Percentiles rank a stretch among this genome's conserved stretches.
Evolutionary conservation across 2,797 vertebrate species (phyloP).

Genomic region (Tinamus major): DNA sequence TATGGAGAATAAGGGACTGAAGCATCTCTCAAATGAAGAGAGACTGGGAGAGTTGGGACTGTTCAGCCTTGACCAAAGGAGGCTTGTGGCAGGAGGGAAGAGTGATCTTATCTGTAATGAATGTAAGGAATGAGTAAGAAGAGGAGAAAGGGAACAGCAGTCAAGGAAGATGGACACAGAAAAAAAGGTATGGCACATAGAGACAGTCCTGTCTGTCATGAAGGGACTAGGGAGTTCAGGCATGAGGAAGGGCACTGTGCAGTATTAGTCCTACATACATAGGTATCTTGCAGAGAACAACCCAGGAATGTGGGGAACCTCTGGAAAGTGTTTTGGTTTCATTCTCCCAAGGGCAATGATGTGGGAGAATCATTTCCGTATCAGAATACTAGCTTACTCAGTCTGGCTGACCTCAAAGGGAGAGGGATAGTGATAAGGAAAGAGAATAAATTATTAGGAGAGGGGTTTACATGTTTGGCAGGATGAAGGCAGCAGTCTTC

Average conservation of each 20-base stretch:
- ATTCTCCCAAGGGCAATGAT: background rate
- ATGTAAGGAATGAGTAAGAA: background rate
- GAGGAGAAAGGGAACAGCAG: background rate
- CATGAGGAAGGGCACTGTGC: background rate
- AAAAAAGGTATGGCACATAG: background rate
- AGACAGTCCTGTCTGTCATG: background rate
- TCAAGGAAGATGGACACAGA: background rate
- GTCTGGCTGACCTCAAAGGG: constrained; percentile 2
- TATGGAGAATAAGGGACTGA: background rate
- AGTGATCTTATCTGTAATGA: background rate
- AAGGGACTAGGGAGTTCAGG: background rate
- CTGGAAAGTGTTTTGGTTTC: background rate
- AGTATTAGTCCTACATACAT: background rate
- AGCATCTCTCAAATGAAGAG: background rate
- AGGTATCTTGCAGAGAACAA: rapidly evolving
- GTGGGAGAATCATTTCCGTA: background rate
- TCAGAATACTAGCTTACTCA: background rate
- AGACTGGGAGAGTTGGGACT: background rate
- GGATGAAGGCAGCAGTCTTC: constrained; percentile 45
- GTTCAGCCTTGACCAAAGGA: background rate
- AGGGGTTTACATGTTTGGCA: constrained; percentile 6
- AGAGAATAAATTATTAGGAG: constrained; percentile 23
- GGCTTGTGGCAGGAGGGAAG: background rate
- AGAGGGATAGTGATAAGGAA: background rate
- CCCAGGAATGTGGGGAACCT: background rate